These are phyloP conservation scores for Ophiodon elongatus DNA, from an alignment of 2,113 vertebrate genomes.

Conservation along the genomic window DNA sequence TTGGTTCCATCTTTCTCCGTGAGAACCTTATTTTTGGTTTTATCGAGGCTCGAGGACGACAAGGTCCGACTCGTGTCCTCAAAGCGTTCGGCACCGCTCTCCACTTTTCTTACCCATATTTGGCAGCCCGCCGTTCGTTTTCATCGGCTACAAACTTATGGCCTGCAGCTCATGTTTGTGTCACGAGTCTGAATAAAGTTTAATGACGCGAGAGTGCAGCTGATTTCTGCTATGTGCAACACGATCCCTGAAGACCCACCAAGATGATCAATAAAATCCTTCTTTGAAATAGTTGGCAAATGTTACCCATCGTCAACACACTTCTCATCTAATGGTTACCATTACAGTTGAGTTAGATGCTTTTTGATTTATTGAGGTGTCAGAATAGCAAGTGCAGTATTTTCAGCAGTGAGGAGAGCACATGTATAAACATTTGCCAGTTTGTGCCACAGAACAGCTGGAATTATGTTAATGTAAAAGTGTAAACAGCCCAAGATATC, in stretches of 20 bases:
- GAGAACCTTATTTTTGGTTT: conserved; percentile 65
- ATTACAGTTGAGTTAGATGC: background rate
- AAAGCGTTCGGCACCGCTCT: conserved; percentile 20
- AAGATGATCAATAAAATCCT: conserved; percentile 42
- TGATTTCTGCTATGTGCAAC: conserved; percentile 32
- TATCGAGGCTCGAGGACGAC: conserved; percentile 60
- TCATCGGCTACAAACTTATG: conserved; percentile 32
- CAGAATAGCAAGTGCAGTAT: background rate
- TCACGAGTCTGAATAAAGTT: conserved; percentile 37
- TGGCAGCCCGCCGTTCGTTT: conserved; percentile 27
- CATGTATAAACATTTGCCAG: background rate
- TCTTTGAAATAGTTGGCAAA: conserved; percentile 9
- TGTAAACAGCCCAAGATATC: background rate
- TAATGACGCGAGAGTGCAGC: conserved; percentile 29
- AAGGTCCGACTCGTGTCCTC: conserved; percentile 53
- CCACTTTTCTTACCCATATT: conserved; percentile 23
- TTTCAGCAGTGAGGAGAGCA: background rate
- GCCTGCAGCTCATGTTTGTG: conserved; percentile 27
- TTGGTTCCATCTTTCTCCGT: conserved; percentile 73
- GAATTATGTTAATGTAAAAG: conserved; percentile 12
- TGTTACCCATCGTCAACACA: conserved; percentile 37
- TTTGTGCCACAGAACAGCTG: conserved; percentile 19
- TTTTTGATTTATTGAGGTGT: conserved; percentile 45
- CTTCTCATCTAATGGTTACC: conserved; percentile 15
- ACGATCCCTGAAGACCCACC: conserved; percentile 11